Percentiles rank a stretch among this genome's conserved stretches.
phyloP scores from a whole-genome alignment of 2,888 invertebrate species.

The Pseudococcus longispinus region DNA sequence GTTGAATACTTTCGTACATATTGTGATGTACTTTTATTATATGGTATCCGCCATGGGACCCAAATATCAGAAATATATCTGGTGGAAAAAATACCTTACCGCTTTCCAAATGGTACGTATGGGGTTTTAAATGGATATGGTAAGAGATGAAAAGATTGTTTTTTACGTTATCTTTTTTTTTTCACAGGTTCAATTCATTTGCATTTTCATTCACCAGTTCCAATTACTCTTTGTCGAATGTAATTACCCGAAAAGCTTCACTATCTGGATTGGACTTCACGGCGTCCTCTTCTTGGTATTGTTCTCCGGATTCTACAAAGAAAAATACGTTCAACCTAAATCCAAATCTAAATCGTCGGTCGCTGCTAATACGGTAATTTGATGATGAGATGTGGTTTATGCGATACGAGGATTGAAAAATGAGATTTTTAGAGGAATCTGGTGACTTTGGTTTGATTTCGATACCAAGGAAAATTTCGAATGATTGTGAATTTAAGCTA shows the following conservation, averaged over 20 bases:
- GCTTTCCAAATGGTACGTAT: constrained; percentile 87
- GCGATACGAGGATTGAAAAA: background rate
- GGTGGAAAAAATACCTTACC: constrained; percentile 98
- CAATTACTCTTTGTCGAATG: constrained; percentile 89
- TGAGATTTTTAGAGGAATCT: no score
- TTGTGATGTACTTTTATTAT: constrained; percentile 97
- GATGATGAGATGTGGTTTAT: background rate
- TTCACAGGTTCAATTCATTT: constrained; percentile 84
- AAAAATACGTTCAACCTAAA: constrained; percentile 70
- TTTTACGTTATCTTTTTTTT: constrained; percentile 28
- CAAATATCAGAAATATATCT: constrained; percentile 85
- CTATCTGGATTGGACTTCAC: constrained; percentile 93
- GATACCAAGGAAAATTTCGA: no score
- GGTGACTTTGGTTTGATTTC: no score
- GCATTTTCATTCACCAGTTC: constrained; percentile 90
- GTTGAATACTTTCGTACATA: constrained; percentile 93
- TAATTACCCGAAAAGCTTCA: constrained; percentile 88
- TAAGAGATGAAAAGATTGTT: background rate
- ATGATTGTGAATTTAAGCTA: no score
- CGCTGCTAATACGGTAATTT: constrained; percentile 40
- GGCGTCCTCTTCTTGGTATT: constrained; percentile 92
- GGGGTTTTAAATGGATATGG: background rate
- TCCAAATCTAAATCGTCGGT: constrained; percentile 63
- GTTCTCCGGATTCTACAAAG: constrained; percentile 93
- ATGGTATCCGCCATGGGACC: constrained; percentile 95